These are phyloP conservation scores for Dendroctonus ponderosae DNA, from an alignment of 1,140 invertebrate species.

Conservation along the genomic window DNA sequence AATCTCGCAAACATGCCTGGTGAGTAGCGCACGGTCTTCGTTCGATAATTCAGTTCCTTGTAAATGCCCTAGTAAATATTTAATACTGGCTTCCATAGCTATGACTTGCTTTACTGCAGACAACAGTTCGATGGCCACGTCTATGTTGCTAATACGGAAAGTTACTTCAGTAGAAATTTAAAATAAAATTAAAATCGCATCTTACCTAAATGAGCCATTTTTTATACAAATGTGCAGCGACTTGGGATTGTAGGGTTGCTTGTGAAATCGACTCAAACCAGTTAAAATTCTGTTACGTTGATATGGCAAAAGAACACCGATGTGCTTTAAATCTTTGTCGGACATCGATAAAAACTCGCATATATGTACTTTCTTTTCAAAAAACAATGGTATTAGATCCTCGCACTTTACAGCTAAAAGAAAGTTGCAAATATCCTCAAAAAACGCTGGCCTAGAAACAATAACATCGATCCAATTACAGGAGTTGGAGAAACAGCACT, in stretches of 20 bases:
- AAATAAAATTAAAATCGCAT: not conserved
- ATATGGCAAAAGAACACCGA: constrained; percentile 51
- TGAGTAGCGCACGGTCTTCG: constrained; percentile 14
- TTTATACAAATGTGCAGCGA: constrained; percentile 39
- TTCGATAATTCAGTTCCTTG: constrained; percentile 20
- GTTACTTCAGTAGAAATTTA: not conserved
- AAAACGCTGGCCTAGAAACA: constrained; percentile 51
- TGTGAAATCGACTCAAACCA: constrained; percentile 50
- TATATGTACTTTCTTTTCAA: constrained; percentile 48
- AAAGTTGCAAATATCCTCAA: constrained; percentile 50
- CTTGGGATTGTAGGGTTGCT: constrained; percentile 40
- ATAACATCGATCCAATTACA: not conserved
- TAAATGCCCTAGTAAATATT: constrained; percentile 38
- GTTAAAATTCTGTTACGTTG: constrained; percentile 51
- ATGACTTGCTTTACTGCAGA: constrained; percentile 41
- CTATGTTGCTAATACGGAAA: constrained; percentile 37
- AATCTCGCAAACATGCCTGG: constrained; percentile 20
- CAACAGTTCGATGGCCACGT: constrained; percentile 40
- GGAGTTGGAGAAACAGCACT: not conserved
- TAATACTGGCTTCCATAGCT: constrained; percentile 43
- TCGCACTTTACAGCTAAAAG: constrained; percentile 48
- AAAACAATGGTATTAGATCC: constrained; percentile 47
- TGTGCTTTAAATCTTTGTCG: constrained; percentile 46
- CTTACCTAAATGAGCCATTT: constrained; percentile 35
- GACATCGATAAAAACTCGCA: constrained; percentile 51